phyloP scores from a whole-genome alignment of 2,113 vertebrate species.

The Danionella cerebrum region DNA sequence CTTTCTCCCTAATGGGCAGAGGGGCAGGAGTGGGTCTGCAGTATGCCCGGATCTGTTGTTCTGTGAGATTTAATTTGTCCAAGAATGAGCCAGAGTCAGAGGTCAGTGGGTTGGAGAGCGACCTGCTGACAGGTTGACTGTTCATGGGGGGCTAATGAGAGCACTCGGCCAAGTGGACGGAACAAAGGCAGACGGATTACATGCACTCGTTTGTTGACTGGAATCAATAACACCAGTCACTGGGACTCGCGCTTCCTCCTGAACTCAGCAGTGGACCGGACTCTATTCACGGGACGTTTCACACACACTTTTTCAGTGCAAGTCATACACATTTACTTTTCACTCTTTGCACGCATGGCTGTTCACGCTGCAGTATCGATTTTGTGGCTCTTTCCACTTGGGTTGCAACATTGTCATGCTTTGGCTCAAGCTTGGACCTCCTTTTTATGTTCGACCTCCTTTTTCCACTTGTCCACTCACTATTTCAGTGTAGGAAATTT shows the following conservation, averaged over 20 bases:
- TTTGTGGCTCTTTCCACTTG: conserved; percentile 24
- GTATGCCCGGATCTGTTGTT: conserved; percentile 67
- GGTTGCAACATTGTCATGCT: conserved; percentile 12
- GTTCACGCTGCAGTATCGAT: conserved; percentile 13
- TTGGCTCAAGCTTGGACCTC: neutral
- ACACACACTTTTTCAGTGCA: conserved; percentile 12
- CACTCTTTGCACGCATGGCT: neutral
- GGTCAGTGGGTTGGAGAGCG: conserved; percentile 68
- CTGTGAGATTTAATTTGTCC: conserved; percentile 75
- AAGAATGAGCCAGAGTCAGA: conserved; percentile 70
- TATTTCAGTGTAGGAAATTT: neutral
- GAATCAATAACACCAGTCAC: conserved; percentile 61
- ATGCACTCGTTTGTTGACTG: conserved; percentile 55
- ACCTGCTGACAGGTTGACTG: conserved; percentile 67
- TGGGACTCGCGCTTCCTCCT: conserved; percentile 46
- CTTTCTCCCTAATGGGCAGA: conserved; percentile 31
- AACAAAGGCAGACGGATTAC: conserved; percentile 71
- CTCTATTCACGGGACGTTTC: conserved; percentile 39
- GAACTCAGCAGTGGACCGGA: conserved; percentile 46
- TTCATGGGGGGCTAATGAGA: conserved; percentile 71
- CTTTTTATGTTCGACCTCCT: neutral
- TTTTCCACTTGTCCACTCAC: conserved; percentile 18
- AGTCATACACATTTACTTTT: neutral
- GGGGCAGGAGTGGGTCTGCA: conserved; percentile 29
- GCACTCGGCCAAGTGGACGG: conserved; percentile 61